Conservation (phyloP, 2,113 vertebrate species). For the Pachycephala philippinensis region DNA sequence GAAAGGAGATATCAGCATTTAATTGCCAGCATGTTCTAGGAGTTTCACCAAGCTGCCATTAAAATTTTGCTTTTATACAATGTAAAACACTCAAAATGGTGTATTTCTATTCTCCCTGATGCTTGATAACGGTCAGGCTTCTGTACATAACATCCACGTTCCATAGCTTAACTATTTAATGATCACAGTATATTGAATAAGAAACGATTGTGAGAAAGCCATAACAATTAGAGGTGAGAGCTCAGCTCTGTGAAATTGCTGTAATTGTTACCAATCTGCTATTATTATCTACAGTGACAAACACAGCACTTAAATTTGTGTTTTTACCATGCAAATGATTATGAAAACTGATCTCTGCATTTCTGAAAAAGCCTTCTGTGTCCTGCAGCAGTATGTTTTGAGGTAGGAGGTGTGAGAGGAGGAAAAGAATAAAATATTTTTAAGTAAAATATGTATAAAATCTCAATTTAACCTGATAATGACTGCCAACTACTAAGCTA, state of each 20-base stretch:
- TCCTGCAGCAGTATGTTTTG: not conserved
- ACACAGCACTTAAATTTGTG: not conserved
- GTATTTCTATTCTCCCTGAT: not conserved
- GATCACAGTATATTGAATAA: not conserved
- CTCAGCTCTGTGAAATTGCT: not conserved
- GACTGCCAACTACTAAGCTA: not conserved
- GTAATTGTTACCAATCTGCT: not conserved
- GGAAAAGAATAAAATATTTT: not conserved
- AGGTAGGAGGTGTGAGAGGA: not conserved
- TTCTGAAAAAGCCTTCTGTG: not conserved
- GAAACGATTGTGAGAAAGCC: not conserved
- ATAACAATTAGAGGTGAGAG: not conserved
- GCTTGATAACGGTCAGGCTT: not conserved
- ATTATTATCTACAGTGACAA: not conserved
- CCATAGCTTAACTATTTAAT: not conserved
- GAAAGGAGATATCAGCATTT: not conserved
- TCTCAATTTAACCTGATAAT: not conserved
- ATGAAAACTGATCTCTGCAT: not conserved
- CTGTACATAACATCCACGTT: not conserved
- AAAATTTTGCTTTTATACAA: not conserved
- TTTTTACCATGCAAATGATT: not conserved
- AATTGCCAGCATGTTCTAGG: not conserved
- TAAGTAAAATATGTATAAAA: not conserved
- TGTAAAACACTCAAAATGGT: not conserved
- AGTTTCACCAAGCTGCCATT: not conserved